Evolutionary conservation across 1,140 invertebrate species (phyloP), one percentile per base, ranked within the genome.

Genomic region (Cotesia vestalis): DNA sequence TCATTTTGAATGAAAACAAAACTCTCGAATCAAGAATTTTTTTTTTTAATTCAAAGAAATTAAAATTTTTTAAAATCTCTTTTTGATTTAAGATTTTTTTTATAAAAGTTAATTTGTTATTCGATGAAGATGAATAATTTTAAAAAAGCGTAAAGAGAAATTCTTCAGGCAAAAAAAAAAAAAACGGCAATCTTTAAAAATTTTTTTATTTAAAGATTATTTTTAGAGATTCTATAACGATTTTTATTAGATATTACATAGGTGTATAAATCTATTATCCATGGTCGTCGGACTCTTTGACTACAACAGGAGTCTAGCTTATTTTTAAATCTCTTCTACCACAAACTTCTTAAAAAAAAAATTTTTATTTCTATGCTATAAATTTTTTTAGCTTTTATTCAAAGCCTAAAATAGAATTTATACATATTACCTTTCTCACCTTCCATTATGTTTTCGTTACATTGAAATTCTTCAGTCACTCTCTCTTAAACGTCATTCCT

Each of bases 391-490:
- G 11, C n/a, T 46, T 40, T 64, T 40, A 36, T 40, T 66, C 27
- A 4, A 51, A 66, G 64, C 12, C 64, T 3, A 51, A 14, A 8
- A 35, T 36, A 51, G 55, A 27, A 55, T 64, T 34, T 17, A 64
- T 64, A 40, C 20, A 57, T 38, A 17, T 20, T 38, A 35, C 61
- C 11, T 52, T 62, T 55, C 69, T 55, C 69, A 71, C 69, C 62
- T 71, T 71, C 61, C 40, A 46, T 46, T 46, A 46, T 71, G 51
- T 52, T 62, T 63, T 62, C 46, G 36, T 71, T 66, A 55, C 70
- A 55, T 66, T 64, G 62, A 52, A 71, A 71, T 71, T 71, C 40
- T 62, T 53, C 11, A 51, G 14, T 70, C 38, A 34, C 59, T 74
- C 46, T 66, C 71, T 60, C 38, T 59, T 73, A 71, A 38, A 17